Evolutionary conservation across 2,113 vertebrate genomes (phyloP).

Genomic region (Tupaia chinensis): DNA sequence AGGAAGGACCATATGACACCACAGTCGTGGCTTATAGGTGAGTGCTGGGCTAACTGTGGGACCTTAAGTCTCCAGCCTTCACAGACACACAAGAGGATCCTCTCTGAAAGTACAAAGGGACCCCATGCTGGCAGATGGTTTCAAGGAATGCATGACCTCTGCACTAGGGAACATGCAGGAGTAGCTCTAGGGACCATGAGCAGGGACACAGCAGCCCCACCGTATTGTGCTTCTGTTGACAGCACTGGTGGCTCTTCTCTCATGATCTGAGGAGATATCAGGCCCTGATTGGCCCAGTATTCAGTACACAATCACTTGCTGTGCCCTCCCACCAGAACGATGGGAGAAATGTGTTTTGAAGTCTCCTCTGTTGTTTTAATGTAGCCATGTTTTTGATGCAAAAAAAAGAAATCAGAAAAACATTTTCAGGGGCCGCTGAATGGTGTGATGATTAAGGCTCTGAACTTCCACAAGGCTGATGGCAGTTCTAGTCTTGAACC

Average conservation of each 20-base stretch:
- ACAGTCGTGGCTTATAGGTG: rapidly evolving
- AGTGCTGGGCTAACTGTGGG: neutral
- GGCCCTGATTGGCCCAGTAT: too few relatives aligned
- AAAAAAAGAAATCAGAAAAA: neutral
- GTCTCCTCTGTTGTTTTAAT: neutral
- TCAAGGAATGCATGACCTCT: neutral
- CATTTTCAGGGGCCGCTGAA: too few relatives aligned
- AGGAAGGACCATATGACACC: rapidly evolving
- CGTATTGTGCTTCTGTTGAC: too few relatives aligned
- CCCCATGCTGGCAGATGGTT: neutral
- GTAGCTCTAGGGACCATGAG: neutral
- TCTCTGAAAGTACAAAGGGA: neutral
- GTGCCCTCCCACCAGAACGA: neutral
- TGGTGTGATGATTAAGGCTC: too few relatives aligned
- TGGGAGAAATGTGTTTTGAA: neutral
- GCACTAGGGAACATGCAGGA: neutral
- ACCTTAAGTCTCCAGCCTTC: neutral
- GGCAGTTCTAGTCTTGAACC: too few relatives aligned
- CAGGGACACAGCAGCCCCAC: neutral
- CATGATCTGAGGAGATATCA: too few relatives aligned
- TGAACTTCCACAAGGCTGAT: too few relatives aligned
- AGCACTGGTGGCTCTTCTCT: too few relatives aligned
- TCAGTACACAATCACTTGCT: too few relatives aligned
- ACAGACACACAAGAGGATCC: rapidly evolving
- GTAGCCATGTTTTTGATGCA: neutral